These are phyloP conservation scores for Furcifer pardalis DNA, from an alignment of 2,797 vertebrate species.

Conservation along the genomic window DNA sequence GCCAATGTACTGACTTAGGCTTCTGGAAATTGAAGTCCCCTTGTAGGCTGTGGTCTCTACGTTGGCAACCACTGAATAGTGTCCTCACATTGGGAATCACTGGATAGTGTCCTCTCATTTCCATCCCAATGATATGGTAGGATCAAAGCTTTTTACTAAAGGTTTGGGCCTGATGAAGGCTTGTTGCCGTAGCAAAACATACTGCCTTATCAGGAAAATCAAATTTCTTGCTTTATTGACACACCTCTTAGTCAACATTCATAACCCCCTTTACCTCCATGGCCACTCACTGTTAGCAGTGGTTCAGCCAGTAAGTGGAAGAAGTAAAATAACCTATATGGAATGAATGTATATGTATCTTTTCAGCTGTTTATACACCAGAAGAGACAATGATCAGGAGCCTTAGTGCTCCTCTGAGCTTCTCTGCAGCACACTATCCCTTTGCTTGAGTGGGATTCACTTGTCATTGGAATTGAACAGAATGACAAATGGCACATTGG, in stretches of 20 bases:
- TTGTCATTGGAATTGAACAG: constrained; percentile 4
- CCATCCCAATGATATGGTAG: background rate
- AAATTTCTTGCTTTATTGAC: background rate
- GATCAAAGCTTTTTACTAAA: background rate
- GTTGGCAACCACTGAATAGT: too few relatives aligned
- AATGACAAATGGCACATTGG: constrained; percentile 25
- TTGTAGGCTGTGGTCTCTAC: too few relatives aligned
- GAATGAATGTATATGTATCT: background rate
- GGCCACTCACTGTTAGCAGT: background rate
- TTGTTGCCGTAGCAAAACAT: background rate
- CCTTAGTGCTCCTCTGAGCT: constrained; percentile 19
- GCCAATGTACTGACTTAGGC: too few relatives aligned
- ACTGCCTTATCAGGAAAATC: background rate
- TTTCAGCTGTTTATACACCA: background rate
- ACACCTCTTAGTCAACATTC: background rate
- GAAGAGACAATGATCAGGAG: background rate
- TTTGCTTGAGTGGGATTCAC: constrained; percentile 7
- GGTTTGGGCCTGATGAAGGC: background rate
- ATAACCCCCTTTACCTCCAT: background rate
- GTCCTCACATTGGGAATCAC: too few relatives aligned
- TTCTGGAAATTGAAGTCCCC: too few relatives aligned
- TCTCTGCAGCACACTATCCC: background rate
- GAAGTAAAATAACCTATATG: background rate
- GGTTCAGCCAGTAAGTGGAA: background rate
- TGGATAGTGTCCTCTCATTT: background rate